phyloP scores from a whole-genome alignment of 2,797 vertebrate genomes.

The Anas flavirostris region DNA sequence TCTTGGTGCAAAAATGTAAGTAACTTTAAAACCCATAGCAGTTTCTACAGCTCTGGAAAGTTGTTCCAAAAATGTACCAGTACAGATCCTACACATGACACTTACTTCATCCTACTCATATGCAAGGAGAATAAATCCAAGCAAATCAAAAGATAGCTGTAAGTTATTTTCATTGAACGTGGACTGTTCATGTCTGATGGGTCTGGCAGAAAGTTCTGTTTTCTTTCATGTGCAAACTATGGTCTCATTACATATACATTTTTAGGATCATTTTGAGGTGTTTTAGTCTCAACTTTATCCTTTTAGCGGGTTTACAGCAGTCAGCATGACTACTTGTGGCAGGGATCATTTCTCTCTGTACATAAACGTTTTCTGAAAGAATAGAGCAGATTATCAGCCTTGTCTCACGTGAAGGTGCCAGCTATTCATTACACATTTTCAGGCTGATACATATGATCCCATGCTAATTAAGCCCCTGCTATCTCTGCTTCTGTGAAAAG shows the following conservation, averaged over 20 bases:
- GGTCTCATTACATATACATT: neutral
- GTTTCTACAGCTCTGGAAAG: neutral
- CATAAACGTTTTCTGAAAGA: slow-evolving; percentile 13
- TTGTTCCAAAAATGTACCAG: neutral
- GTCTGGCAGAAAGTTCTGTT: neutral
- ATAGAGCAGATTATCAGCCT: neutral
- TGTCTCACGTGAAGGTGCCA: neutral
- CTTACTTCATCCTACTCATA: neutral
- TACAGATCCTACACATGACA: neutral
- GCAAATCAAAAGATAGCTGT: neutral
- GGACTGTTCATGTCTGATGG: neutral
- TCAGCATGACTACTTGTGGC: neutral
- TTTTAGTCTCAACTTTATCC: neutral
- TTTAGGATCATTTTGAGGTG: neutral
- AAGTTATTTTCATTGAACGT: neutral
- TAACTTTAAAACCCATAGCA: neutral
- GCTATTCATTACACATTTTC: slow-evolving; percentile 8
- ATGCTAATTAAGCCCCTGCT: slow-evolving; percentile 34
- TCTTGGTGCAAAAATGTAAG: neutral
- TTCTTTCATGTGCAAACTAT: neutral
- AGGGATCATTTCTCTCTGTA: neutral
- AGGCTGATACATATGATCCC: neutral
- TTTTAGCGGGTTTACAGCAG: neutral
- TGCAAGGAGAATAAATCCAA: neutral
- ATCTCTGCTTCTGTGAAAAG: neutral